phyloP scores from a whole-genome alignment of 2,888 invertebrate species.

The Octodonta nipae region DNA sequence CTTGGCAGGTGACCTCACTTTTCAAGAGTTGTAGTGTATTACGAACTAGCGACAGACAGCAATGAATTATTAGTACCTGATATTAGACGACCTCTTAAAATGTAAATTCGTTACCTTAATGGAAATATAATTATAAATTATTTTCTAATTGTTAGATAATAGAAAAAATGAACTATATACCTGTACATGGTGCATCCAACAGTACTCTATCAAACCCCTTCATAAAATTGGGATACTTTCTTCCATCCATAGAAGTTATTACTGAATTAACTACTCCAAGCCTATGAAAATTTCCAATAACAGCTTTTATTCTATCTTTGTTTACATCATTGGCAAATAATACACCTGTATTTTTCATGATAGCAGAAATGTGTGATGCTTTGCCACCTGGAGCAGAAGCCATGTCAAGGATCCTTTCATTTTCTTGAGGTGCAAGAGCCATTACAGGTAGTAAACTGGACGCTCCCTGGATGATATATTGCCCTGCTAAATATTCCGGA shows the following conservation, averaged over 20 bases:
- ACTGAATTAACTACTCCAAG: conserved; percentile 89
- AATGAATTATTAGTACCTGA: too few relatives aligned
- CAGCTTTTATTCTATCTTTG: conserved; percentile 74
- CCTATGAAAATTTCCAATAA: conserved; percentile 92
- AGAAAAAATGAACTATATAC: too few relatives aligned
- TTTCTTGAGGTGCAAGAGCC: conserved; percentile 92
- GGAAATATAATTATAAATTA: too few relatives aligned
- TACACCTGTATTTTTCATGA: conserved; percentile 97
- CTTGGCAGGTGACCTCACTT: too few relatives aligned
- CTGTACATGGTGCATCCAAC: conserved; percentile 95
- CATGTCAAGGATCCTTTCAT: conserved; percentile 90
- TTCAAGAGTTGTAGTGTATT: too few relatives aligned
- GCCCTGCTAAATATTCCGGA: conserved; percentile 44
- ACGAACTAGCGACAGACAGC: too few relatives aligned
- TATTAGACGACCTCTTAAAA: too few relatives aligned
- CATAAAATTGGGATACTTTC: conserved; percentile 64
- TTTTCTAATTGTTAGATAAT: too few relatives aligned
- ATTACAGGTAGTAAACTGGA: conserved; percentile 95
- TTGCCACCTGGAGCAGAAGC: conserved; percentile 98
- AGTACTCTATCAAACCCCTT: conserved; percentile 84
- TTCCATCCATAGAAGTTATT: conserved; percentile 79
- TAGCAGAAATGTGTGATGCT: conserved; percentile 89
- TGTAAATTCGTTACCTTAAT: too few relatives aligned
- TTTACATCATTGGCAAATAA: conserved; percentile 94
- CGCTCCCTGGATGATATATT: conserved; percentile 38